These are phyloP conservation scores for Umimayanthus kanabou DNA, from an alignment of 92 coral and sea anemone species.

Conservation along the genomic window DNA sequence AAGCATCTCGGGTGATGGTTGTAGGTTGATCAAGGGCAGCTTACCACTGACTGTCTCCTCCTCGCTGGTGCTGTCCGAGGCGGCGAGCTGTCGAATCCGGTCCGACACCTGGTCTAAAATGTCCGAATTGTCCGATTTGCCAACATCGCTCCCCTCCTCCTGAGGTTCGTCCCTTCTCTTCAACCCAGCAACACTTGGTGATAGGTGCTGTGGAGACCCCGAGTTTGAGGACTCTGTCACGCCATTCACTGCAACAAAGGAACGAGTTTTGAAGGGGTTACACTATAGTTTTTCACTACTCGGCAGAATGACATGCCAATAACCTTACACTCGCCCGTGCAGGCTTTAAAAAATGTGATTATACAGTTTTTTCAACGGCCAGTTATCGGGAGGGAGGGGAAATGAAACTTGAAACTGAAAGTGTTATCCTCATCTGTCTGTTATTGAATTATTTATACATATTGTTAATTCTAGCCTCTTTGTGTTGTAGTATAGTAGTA, in stretches of 20 bases:
- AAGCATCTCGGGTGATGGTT: neutral
- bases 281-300: neutral
- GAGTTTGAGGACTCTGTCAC: neutral
- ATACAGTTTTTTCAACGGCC: too few relatives aligned
- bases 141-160: constrained; percentile 12
- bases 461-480: too few relatives aligned
- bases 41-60: constrained; percentile 64
- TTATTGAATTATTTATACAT: too few relatives aligned
- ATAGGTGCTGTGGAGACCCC: neutral
- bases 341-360: neutral
- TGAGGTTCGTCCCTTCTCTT: neutral
- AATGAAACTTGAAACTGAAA: too few relatives aligned
- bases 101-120: constrained; percentile 69
- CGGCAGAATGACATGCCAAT: neutral
- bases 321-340: neutral
- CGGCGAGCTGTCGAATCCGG: constrained; percentile 79
- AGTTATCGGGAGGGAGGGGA: too few relatives aligned
- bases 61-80: constrained; percentile 76
- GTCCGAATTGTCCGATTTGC: constrained; percentile 50
- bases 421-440: too few relatives aligned
- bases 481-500: too few relatives aligned
- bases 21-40: too few relatives aligned
- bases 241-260: neutral
- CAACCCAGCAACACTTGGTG: neutral
- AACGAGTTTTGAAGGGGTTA: neutral